Evolutionary conservation across 1,140 invertebrate species (phyloP).

Genomic region (Drosophila jambulina): DNA sequence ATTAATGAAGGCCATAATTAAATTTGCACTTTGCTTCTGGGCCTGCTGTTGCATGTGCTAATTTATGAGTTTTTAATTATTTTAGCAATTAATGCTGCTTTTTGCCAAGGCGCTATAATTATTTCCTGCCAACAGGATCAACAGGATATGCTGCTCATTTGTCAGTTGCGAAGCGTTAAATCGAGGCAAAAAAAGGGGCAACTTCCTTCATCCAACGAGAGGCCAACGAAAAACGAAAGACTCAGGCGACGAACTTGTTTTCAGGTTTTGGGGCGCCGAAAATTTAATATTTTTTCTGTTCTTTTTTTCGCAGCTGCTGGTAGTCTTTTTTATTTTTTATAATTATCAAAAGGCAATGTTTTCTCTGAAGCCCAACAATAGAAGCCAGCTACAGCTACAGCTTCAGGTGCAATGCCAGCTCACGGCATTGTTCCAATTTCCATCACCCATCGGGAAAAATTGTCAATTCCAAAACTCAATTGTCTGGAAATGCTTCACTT

Average conservation of each 20-base stretch:
- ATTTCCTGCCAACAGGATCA: slow-evolving; percentile 73
- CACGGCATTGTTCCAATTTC: slow-evolving; percentile 66
- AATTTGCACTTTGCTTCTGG: slow-evolving; percentile 70
- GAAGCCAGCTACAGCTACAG: slow-evolving; percentile 45
- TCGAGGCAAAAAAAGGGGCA: slow-evolving; percentile 40
- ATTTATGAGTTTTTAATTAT: slow-evolving; percentile 84
- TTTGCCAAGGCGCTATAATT: slow-evolving; percentile 57
- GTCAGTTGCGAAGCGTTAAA: slow-evolving; percentile 72
- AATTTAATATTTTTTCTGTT: slow-evolving; percentile 42
- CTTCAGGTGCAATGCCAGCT: slow-evolving; percentile 62
- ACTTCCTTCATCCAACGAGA: slow-evolving; percentile 30
- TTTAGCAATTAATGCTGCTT: slow-evolving; percentile 73
- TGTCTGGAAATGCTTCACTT: slow-evolving; percentile 68
- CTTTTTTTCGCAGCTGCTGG: slow-evolving; percentile 72
- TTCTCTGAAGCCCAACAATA: slow-evolving; percentile 56
- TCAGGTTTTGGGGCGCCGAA: slow-evolving; percentile 52
- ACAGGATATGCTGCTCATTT: slow-evolving; percentile 82
- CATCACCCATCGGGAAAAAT: slow-evolving; percentile 41
- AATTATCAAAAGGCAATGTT: slow-evolving; percentile 71
- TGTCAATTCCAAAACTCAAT: slow-evolving; percentile 78
- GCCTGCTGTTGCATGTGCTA: slow-evolving; percentile 39
- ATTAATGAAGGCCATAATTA: slow-evolving; percentile 77
- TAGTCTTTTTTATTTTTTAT: slow-evolving; percentile 33
- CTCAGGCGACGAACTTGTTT: slow-evolving; percentile 78
- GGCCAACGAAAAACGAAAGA: slow-evolving; percentile 62